A percentile compares a stretch with the other conserved stretches of the same genome.
phyloP scores from a whole-genome alignment of 1,140 invertebrate species.

The Muscidifurax raptorellus region DNA sequence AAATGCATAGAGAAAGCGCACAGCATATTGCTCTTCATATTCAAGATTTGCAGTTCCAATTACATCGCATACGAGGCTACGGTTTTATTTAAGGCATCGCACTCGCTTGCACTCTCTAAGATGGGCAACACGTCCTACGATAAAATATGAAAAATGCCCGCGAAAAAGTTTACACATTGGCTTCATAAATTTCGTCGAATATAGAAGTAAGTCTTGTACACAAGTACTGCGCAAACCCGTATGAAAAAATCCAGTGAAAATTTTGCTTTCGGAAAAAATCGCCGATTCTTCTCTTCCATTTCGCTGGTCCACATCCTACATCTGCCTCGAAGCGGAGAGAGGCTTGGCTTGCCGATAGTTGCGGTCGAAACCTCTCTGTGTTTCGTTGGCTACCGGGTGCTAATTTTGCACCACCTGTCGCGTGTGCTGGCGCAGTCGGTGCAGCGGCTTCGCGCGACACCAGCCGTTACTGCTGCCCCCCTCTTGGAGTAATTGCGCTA shows the following conservation, averaged over 20 bases:
- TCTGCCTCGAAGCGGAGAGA: background rate
- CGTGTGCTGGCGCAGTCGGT: background rate
- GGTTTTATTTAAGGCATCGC: background rate
- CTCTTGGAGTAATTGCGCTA: slow-evolving; percentile 14
- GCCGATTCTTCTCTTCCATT: too few relatives aligned
- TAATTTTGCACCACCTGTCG: background rate
- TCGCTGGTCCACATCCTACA: too few relatives aligned
- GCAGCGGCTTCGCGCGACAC: background rate
- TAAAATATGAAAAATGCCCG: background rate
- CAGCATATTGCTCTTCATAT: too few relatives aligned
- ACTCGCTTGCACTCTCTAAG: background rate
- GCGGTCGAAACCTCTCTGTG: background rate
- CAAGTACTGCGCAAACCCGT: background rate
- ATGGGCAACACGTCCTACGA: background rate
- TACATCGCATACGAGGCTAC: background rate
- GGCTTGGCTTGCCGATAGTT: background rate
- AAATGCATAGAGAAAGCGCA: background rate
- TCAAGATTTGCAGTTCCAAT: background rate
- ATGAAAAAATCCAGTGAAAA: background rate
- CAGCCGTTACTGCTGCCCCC: background rate
- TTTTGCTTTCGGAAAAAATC: background rate
- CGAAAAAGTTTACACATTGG: slow-evolving; percentile 2
- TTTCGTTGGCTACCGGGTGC: background rate
- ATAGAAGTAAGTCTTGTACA: background rate
- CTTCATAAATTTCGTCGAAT: background rate